These are phyloP conservation scores for Gymnothorax reevesii DNA, from an alignment of 2,797 vertebrate species.

Conservation along the genomic window DNA sequence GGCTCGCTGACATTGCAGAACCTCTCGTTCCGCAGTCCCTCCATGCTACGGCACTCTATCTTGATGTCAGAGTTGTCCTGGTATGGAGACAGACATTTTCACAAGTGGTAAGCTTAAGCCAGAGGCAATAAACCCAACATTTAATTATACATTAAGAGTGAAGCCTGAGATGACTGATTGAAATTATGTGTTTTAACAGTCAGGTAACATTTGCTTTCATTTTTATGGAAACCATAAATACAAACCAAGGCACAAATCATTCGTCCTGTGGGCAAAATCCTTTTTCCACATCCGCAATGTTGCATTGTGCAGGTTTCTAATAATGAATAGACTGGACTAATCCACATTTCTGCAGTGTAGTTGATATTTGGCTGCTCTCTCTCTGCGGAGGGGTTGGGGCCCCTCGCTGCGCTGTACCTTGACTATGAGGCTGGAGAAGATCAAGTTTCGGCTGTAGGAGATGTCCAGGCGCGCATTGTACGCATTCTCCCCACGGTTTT, in stretches of 20 bases:
- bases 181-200: neutral
- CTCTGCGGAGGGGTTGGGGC: neutral
- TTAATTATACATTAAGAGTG: neutral
- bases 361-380: neutral
- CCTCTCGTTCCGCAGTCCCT: conserved; percentile 73
- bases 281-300: neutral
- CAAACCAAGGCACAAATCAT: neutral
- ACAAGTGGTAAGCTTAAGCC: neutral
- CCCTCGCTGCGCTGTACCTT: conserved; percentile 69
- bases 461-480: conserved; percentile 86
- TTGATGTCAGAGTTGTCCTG: conserved; percentile 87
- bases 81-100: neutral
- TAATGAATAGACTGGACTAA: neutral
- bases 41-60: conserved; percentile 80
- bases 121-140: neutral
- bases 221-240: neutral
- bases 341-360: neutral
- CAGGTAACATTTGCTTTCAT: neutral
- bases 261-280: neutral
- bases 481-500: conserved; percentile 93
- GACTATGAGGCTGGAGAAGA: conserved; percentile 86
- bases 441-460: conserved; percentile 87
- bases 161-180: neutral
- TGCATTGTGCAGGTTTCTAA: neutral
- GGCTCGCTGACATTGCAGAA: conserved; percentile 90